These are phyloP conservation scores for Cladopsammia gracilis DNA, from an alignment of 64 coral and sea anemone genomes.

Conservation along the genomic window DNA sequence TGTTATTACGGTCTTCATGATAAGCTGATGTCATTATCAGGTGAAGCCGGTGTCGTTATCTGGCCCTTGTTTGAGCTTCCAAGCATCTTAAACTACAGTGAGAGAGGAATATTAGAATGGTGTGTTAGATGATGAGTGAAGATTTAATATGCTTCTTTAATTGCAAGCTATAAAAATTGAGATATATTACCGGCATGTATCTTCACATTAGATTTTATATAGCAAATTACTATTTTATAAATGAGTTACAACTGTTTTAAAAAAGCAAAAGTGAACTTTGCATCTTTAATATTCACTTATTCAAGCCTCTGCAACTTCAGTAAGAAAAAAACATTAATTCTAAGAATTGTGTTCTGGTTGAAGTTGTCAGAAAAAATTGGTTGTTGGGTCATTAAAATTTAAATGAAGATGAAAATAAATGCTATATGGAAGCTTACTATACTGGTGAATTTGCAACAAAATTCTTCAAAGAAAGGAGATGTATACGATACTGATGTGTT, in stretches of 20 bases:
- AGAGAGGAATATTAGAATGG: constrained; percentile 46
- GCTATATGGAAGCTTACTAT: no score
- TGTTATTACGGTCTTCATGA: neutral
- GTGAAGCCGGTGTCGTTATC: constrained; percentile 28
- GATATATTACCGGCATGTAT: no score
- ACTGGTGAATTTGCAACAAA: no score
- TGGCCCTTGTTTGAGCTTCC: constrained; percentile 69
- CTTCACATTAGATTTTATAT: neutral
- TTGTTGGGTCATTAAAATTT: no score
- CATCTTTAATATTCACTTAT: no score
- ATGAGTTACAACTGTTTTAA: neutral
- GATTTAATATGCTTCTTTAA: neutral
- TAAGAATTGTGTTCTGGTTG: neutral
- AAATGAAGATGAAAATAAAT: no score
- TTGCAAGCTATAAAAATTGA: no score
- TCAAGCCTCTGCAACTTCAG: no score
- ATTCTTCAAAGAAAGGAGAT: no score
- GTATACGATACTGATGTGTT: no score
- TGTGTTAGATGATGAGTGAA: constrained; percentile 5
- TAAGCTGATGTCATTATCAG: constrained; percentile 60
- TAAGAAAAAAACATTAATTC: neutral
- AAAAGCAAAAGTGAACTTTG: no score
- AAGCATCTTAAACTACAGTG: constrained; percentile 82
- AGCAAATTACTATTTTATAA: neutral
- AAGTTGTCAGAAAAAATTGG: neutral